These are phyloP conservation scores for Intellagama lesueurii DNA, from an alignment of 2,797 vertebrate species.

Conservation along the genomic window DNA sequence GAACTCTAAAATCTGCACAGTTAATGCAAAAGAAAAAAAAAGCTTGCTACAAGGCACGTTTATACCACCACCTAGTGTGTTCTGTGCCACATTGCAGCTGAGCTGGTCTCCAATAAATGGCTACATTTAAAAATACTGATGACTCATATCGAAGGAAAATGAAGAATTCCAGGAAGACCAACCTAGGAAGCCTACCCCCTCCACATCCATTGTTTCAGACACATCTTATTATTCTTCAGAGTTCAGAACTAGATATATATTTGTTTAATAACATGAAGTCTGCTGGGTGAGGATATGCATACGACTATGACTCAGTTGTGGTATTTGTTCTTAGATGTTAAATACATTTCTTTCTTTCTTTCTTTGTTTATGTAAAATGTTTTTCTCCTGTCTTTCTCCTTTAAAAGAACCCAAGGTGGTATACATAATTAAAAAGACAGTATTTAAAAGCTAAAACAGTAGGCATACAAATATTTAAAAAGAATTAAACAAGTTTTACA, in stretches of 20 bases:
- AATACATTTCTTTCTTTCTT: background rate
- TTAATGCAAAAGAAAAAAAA: background rate
- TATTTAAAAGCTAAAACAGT: no score
- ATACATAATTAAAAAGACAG: no score
- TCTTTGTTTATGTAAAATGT: background rate
- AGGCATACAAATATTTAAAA: no score
- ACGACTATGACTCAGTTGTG: background rate
- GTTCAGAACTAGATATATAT: background rate
- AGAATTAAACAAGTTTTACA: background rate
- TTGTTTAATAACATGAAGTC: background rate
- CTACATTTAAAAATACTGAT: background rate
- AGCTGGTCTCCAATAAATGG: background rate
- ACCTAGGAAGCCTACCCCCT: background rate
- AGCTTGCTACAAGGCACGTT: slow-evolving; percentile 26
- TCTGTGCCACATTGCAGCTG: background rate
- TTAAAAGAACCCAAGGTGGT: no score
- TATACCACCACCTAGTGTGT: slow-evolving; percentile 65
- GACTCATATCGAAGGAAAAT: background rate
- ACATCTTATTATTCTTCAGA: background rate
- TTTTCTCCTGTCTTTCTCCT: no score
- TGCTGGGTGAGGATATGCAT: background rate
- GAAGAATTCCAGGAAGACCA: background rate
- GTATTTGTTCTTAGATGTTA: background rate
- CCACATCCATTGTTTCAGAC: background rate
- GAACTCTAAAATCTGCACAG: background rate